A percentile compares a stretch with the other conserved stretches of the same genome.
phyloP scores from a whole-genome alignment of 2,888 invertebrate species.

The Eilema sororculum region DNA sequence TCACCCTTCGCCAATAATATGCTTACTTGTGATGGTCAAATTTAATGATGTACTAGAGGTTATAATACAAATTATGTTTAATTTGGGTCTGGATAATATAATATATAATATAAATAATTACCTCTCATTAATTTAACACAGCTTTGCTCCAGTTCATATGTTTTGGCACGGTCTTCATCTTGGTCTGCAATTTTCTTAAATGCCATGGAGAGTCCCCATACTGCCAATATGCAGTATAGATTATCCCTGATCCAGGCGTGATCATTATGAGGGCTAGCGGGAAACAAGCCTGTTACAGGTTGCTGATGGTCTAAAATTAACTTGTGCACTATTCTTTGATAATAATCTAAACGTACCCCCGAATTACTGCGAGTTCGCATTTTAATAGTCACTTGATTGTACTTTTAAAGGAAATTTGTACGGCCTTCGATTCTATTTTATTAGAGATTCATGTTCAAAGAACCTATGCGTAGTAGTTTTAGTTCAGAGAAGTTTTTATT shows the following conservation, averaged over 20 bases:
- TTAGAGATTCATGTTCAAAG: conserved; percentile 12
- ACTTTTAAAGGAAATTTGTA: conserved; percentile 16
- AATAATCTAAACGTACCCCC: conserved; percentile 97
- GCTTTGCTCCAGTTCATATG: conserved; percentile 98
- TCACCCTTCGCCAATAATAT: too few species aligned
- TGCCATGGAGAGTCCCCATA: conserved; percentile 99
- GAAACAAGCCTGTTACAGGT: conserved; percentile 98
- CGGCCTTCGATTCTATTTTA: conserved; percentile 2
- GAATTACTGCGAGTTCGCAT: conserved; percentile 97
- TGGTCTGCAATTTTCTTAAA: conserved; percentile 99
- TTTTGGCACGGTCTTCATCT: conserved; percentile 99
- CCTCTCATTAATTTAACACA: conserved; percentile 95
- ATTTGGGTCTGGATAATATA: neutral
- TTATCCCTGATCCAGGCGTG: conserved; percentile 99
- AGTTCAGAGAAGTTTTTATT: conserved; percentile 9
- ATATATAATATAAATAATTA: conserved; percentile 39
- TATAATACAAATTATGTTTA: neutral
- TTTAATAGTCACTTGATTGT: conserved; percentile 43
- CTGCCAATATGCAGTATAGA: conserved; percentile 97
- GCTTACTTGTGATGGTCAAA: too few species aligned
- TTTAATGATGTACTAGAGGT: neutral
- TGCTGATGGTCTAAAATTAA: conserved; percentile 97
- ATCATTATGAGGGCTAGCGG: conserved; percentile 94
- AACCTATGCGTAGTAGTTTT: neutral
- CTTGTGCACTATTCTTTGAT: conserved; percentile 97